phyloP scores from a whole-genome alignment of 2,797 vertebrate species.

The Halcyon smyrnensis region DNA sequence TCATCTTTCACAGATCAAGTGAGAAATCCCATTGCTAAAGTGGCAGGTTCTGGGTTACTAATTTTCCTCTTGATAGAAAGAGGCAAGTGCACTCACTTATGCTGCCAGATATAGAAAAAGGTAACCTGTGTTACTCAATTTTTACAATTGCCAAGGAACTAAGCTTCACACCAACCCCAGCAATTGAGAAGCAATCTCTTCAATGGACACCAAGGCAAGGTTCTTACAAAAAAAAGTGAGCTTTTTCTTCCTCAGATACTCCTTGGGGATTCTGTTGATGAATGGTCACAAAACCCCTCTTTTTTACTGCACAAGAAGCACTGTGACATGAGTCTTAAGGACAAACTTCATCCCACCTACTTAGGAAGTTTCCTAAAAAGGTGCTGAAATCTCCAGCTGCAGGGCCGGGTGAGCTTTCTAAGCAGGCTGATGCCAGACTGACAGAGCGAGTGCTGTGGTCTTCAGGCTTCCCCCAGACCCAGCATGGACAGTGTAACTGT shows the following conservation, averaged over 20 bases:
- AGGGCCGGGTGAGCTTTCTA: background rate
- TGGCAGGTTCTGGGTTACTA: background rate
- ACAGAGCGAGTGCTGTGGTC: background rate
- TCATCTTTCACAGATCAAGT: background rate
- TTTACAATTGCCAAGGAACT: background rate
- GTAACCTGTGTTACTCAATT: background rate
- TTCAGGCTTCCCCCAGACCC: background rate
- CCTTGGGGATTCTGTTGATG: rapidly evolving
- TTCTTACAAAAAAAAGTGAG: background rate
- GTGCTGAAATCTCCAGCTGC: background rate
- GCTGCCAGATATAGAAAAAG: background rate
- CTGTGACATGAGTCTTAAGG: background rate
- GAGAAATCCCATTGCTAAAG: background rate
- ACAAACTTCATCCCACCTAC: background rate
- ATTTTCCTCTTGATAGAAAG: background rate
- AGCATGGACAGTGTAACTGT: background rate
- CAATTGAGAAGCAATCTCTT: background rate
- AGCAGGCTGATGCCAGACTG: background rate
- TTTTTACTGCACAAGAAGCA: background rate
- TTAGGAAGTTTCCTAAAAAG: background rate
- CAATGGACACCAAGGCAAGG: background rate
- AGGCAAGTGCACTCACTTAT: background rate
- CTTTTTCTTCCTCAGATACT: background rate
- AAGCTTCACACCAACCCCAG: background rate
- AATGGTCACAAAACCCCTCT: background rate